A percentile compares a stretch with the other conserved stretches of the same genome.
Conservation (phyloP, 2,888 invertebrate species). For the Odontomyia ornata region DNA sequence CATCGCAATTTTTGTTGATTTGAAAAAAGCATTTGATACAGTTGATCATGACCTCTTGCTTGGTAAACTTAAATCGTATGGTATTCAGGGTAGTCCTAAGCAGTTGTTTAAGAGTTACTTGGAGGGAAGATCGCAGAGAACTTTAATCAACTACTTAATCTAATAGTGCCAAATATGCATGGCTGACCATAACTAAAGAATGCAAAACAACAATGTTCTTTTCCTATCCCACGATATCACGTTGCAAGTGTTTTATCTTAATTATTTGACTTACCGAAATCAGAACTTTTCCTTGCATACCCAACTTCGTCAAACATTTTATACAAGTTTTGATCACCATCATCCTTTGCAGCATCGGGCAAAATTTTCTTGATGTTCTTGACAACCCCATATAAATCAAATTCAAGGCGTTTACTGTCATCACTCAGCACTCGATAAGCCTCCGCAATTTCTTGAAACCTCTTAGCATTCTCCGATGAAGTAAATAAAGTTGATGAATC, state of each 20-base stretch:
- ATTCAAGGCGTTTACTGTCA: slow-evolving; percentile 79
- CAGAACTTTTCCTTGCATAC: background rate
- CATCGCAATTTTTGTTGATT: too few species aligned
- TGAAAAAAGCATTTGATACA: too few species aligned
- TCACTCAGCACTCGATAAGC: slow-evolving; percentile 93
- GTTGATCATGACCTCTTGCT: too few species aligned
- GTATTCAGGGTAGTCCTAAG: too few species aligned
- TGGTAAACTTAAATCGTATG: too few species aligned
- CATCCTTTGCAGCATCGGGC: background rate
- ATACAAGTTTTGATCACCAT: slow-evolving; percentile 15
- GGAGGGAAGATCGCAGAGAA: too few species aligned
- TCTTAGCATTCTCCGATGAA: slow-evolving; percentile 55
- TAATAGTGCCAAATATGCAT: too few species aligned
- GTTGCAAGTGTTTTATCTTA: background rate
- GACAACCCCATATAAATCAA: slow-evolving; percentile 57
- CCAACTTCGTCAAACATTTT: slow-evolving; percentile 29
- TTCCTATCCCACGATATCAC: too few species aligned
- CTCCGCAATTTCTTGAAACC: slow-evolving; percentile 91
- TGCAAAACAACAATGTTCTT: too few species aligned
- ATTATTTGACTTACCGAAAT: slow-evolving; percentile 25
- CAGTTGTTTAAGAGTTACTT: too few species aligned
- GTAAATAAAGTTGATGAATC: slow-evolving; percentile 54
- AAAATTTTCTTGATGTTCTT: slow-evolving; percentile 5
- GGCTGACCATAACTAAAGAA: too few species aligned
- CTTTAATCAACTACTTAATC: too few species aligned